Evolutionary conservation across 2,888 invertebrate species (phyloP), one percentile per base, ranked within the genome.

Genomic region (Nyleta sp.): DNA sequence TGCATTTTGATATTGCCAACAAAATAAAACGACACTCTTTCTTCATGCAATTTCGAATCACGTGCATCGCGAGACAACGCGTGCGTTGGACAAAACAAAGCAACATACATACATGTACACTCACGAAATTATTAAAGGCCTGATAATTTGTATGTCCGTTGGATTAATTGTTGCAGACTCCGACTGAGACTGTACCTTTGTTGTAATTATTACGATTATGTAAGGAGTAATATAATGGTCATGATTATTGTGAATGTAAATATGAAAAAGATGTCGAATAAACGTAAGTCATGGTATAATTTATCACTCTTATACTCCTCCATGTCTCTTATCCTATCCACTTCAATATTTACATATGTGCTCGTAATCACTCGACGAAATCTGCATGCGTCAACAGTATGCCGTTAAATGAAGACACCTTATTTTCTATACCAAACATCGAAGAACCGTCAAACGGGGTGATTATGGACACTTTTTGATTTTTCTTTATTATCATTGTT

Each of bases 201-300:
- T 87, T 89, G 89, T 90, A 89, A 89, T 89, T 89, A 87, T 85
- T 82, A 84, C 85, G 82, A 87, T 86, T 83, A 84, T 85, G 81
- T 88, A 88, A 87, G 82, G 71, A 87, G 83, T 87, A 86, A 85
- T 85, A 85, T 86, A 84, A 87, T 84, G 86, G 86, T 83, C 72
- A 82, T 83, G 81, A 86, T 62, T 70, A 68, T 83, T 81, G 86
- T 88, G 82, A 87, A 83, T 88, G 88, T 87, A 88, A 85, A 88
- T 88, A 88, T 82, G 85, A 85, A 84, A 84, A 88, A 86, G 85
- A 86, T 88, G 85, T 86, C 86, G 84, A 89, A 89, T 89, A 89
- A 89, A 85, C 82, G 84, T 87, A 89, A 86, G 85, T 86, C 87
- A 86, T 83, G 82, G 81, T 76, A 80, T 73, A 75, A 78, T 72